Percentiles rank a stretch among this genome's conserved stretches.
Evolutionary conservation across 2,888 invertebrate species (phyloP).

Genomic region (Empis livida): DNA sequence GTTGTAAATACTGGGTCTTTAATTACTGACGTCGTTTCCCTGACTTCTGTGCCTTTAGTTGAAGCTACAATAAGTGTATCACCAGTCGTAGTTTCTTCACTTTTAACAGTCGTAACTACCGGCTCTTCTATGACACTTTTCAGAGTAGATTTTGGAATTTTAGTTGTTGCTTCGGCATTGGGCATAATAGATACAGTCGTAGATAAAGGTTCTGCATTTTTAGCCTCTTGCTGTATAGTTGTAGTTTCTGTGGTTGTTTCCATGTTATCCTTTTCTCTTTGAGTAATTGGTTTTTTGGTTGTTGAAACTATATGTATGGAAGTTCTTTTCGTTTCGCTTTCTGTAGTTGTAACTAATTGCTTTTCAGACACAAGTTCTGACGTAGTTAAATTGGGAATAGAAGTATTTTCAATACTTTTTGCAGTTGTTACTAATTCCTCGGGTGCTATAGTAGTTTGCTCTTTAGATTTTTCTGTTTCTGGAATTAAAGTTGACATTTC

Average conservation of each 20-base stretch:
- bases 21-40: no score
- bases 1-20: no score
- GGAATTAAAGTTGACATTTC: constrained; percentile 9
- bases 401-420: not conserved
- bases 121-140: no score
- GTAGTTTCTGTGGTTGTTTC: constrained; percentile 8
- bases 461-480: constrained; percentile 5
- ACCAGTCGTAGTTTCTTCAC: not conserved
- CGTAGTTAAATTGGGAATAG: not conserved
- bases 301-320: not conserved
- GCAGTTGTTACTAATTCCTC: not conserved
- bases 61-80: no score
- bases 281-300: constrained; percentile 3
- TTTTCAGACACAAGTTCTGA: not conserved
- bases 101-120: no score
- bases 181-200: no score
- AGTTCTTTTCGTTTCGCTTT: no score
- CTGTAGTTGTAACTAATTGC: no score
- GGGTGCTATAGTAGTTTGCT: no score
- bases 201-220: no score
- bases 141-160: no score
- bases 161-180: no score
- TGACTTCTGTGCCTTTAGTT: not conserved
- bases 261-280: not conserved
- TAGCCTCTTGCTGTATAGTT: constrained; percentile 7